Evolutionary conservation across 1,140 invertebrate species (phyloP), one percentile per base, ranked within the genome.

Genomic region (Zaprionus inermis): DNA sequence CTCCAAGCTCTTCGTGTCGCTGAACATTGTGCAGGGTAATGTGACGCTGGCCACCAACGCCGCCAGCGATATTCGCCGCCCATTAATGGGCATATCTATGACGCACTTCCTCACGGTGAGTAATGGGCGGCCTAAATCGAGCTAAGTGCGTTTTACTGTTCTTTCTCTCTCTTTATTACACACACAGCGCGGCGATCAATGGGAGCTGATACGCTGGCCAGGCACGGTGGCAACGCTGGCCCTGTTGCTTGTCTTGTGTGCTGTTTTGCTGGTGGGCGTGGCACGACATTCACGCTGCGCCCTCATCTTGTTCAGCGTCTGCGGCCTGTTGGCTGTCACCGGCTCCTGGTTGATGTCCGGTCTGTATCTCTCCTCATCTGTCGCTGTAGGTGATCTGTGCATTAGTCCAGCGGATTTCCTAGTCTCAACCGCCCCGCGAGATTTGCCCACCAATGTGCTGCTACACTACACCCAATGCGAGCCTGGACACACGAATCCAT

Each of bases 321-420:
- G 97, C 81, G 97, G 97, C 30, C 93, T 98, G 58, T 95, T 97
- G 70, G 97, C 97, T 46, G 95, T 98, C n/a, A 97, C 98, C 76
- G 95, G 97, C 70, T 97, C 97, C 73, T 98, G 97, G 96, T 93
- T 97, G 59, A 95, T 97, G 93, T 96, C 96, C 20, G 97, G 97
- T 52, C 89, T 97, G 24, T 97, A 98, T 92, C 93, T 97, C 56
- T 95, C 96, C 24, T 94, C 95, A 12, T 95, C 96, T 54, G 96
- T 97, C 81, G 95, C 96, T 38, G 96, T 97, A 69, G 96, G 94
- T 93, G 93, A 95, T 95, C 93, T 96, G 93, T 92, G 97, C 93
- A 97, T 94, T 76, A 96, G 96, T 64, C 95, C 96, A 10, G 95
- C 96, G 30, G 96, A 97, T 64, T 96, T 96, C 58, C 93, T 97